Percentiles rank a stretch among this genome's conserved stretches.
Conservation (phyloP, 2,888 invertebrate genomes). For the Pseudolycoriella hygida region DNA sequence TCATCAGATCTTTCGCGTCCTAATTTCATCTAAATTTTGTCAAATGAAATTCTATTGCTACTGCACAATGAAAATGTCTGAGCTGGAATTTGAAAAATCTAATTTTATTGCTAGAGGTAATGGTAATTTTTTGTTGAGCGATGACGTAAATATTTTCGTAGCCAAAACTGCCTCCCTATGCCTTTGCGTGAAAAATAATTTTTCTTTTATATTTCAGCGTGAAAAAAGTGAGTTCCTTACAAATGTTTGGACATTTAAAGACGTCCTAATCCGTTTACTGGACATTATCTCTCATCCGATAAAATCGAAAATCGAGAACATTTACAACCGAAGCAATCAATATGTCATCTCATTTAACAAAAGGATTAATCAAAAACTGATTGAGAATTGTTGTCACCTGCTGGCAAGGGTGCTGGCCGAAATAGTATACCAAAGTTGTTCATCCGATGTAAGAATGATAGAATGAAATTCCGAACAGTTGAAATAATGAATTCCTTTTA, state of each 20-base stretch:
- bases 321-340: slow-evolving; percentile 22
- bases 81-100: too few relatives aligned
- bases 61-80: too few relatives aligned
- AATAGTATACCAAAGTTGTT: slow-evolving; percentile 60
- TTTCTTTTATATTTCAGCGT: too few relatives aligned
- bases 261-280: slow-evolving; percentile 66
- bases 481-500: slow-evolving; percentile 10
- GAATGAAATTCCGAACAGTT: slow-evolving; percentile 3
- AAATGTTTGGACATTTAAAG: slow-evolving; percentile 40
- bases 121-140: too few relatives aligned
- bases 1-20: too few relatives aligned
- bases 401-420: slow-evolving; percentile 74
- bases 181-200: too few relatives aligned
- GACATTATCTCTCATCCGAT: slow-evolving; percentile 71
- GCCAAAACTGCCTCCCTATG: too few relatives aligned
- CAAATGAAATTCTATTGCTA: too few relatives aligned
- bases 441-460: slow-evolving; percentile 53
- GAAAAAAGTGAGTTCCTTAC: slow-evolving; percentile 27
- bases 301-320: slow-evolving; percentile 29
- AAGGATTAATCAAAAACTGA: slow-evolving; percentile 33
- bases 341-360: slow-evolving; percentile 18
- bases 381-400: slow-evolving; percentile 57
- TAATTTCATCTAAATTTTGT: too few relatives aligned
- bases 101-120: too few relatives aligned
- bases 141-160: too few relatives aligned